Evolutionary conservation across 2,888 invertebrate species (phyloP).

Genomic region (Caenorhabditis panamensis): DNA sequence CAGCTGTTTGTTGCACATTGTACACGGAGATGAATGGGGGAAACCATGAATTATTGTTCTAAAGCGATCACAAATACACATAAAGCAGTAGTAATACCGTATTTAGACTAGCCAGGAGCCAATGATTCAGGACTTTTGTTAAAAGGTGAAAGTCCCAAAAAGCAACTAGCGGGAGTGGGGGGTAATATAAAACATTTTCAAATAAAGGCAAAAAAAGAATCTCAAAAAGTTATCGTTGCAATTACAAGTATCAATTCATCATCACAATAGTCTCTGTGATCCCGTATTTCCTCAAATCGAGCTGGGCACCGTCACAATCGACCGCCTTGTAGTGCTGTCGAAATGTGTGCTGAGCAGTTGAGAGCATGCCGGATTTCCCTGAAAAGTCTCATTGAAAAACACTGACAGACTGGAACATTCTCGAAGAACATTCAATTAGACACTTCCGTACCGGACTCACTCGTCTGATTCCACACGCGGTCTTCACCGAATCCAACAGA

Average conservation of each 20-base stretch:
- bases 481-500: slow-evolving; percentile 62
- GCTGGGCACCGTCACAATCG: slow-evolving; percentile 46
- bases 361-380: slow-evolving; percentile 51
- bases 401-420: not conserved
- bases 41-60: slow-evolving; percentile 23
- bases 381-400: slow-evolving; percentile 6
- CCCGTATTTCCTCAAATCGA: slow-evolving; percentile 29
- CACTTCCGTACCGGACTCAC: slow-evolving; percentile 43
- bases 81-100: slow-evolving; percentile 52
- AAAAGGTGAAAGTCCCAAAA: not conserved
- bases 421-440: slow-evolving; percentile 12
- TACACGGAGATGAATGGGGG: not conserved
- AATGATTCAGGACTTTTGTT: not conserved
- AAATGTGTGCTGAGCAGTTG: slow-evolving; percentile 47
- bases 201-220: not conserved
- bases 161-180: not conserved
- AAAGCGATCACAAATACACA: slow-evolving; percentile 52
- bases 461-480: slow-evolving; percentile 42
- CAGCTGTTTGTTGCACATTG: slow-evolving; percentile 1
- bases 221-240: not conserved
- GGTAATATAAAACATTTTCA: not conserved
- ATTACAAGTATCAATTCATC: slow-evolving; percentile 3
- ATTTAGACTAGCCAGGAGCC: slow-evolving; percentile 24
- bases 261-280: slow-evolving; percentile 3
- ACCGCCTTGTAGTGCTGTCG: slow-evolving; percentile 47